These are phyloP conservation scores for Leucania comma DNA, from an alignment of 2,888 invertebrate species.

Conservation along the genomic window DNA sequence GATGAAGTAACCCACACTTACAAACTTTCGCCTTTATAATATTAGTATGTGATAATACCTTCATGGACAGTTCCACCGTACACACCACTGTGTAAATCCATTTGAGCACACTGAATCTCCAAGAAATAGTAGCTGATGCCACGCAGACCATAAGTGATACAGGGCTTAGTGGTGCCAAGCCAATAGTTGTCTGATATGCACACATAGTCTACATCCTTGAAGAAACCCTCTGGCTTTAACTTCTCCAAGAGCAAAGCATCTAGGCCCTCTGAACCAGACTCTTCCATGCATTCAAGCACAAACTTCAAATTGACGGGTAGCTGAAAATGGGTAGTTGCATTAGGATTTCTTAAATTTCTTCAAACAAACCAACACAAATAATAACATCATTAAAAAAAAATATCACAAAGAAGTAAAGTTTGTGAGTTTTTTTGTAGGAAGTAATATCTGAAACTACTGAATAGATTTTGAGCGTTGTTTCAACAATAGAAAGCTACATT, in stretches of 20 bases:
- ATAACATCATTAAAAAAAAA: too few relatives aligned
- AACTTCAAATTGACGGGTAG: constrained; percentile 96
- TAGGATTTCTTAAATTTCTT: not conserved
- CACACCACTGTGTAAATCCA: constrained; percentile 98
- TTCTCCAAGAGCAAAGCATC: constrained; percentile 94
- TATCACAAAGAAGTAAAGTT: too few relatives aligned
- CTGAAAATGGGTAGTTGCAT: constrained; percentile 70
- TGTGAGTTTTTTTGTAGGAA: too few relatives aligned
- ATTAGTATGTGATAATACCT: constrained; percentile 80
- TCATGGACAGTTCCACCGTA: constrained; percentile 97
- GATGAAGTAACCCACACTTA: too few relatives aligned
- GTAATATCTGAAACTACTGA: too few relatives aligned
- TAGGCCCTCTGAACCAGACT: constrained; percentile 98
- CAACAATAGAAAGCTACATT: too few relatives aligned
- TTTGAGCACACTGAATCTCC: constrained; percentile 96
- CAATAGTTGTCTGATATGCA: constrained; percentile 99
- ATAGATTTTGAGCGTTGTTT: too few relatives aligned
- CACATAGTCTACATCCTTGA: constrained; percentile 96
- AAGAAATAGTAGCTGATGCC: constrained; percentile 98
- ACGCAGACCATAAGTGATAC: constrained; percentile 98
- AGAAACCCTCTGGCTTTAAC: constrained; percentile 92
- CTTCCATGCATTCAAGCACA: constrained; percentile 99
- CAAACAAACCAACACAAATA: not conserved
- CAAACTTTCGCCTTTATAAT: too few relatives aligned
- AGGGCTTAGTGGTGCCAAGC: constrained; percentile 99